Evolutionary conservation across 2,797 vertebrate species (phyloP), one percentile per base, ranked within the genome.

Genomic region (Smutsia temminckii): DNA sequence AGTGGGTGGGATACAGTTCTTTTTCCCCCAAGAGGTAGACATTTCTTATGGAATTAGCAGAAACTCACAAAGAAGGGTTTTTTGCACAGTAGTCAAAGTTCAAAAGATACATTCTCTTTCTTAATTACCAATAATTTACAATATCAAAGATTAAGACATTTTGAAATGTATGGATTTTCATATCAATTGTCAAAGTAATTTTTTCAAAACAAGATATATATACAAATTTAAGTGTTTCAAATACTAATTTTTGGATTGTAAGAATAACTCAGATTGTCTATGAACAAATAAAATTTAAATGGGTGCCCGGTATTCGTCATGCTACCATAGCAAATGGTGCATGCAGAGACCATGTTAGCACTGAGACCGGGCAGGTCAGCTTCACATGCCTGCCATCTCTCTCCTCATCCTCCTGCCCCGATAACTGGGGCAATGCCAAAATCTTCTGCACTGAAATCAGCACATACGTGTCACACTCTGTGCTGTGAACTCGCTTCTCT

Each of bases 61-160:
- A 68, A 93, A 69, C 40, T 78, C n/a, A 94, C 63, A 74, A 23
- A 51, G 53, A 8, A 1, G 34, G 2, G 23, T 78, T 83, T 64
- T 61, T 81, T 29, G 12, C 21, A 13, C 13, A 59, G 59, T 5
- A 17, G 37, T 25, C 11, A 74, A 79, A 79, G 63, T 79, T 89
- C 53, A 87, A 92, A 84, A 3, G 7, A 23, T 20, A 5, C 18
- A 85, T 55, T 78, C 4, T 0, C 34, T 75, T 81, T 77, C 42
- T 91, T 21, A 92, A 9, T 53, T 75, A 84, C 7, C 42, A 89
- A 78, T 84, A 74, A 79, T 71, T 91, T 84, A 92, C 68, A 95
- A 53, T 85, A 87, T 55, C 21, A 16, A 61, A 89, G 21, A 84
- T 20, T 75, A 84, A 91, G 71, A 55, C 8, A 53, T 90, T 94